Conservation (phyloP, 2,888 invertebrate genomes). For the Caenorhabditis sp. region DNA sequence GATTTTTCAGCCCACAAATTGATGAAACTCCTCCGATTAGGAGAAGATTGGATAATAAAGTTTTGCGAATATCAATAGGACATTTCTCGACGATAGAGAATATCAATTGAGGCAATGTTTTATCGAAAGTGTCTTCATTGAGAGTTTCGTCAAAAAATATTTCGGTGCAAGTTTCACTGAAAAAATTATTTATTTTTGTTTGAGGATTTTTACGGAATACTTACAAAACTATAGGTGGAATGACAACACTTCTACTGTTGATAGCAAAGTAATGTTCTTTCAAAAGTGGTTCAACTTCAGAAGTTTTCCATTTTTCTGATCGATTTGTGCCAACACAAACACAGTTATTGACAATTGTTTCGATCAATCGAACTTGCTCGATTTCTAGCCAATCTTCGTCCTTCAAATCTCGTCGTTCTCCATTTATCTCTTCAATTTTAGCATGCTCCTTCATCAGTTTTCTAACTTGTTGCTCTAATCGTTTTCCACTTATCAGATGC, state of each 20-base stretch:
- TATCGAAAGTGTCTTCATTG: constrained; percentile 26
- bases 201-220: not conserved
- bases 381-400: constrained; percentile 40
- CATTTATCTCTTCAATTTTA: constrained; percentile 26
- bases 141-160: constrained; percentile 29
- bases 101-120: constrained; percentile 13
- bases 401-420: constrained; percentile 27
- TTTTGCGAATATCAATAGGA: constrained; percentile 82
- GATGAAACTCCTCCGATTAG: constrained; percentile 86
- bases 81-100: constrained; percentile 75
- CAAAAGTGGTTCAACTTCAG: constrained; percentile 20
- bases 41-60: constrained; percentile 84
- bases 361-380: constrained; percentile 10
- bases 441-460: constrained; percentile 44
- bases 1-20: constrained; percentile 83
- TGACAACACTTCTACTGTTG: constrained; percentile 13
- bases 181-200: constrained; percentile 3
- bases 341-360: constrained; percentile 19
- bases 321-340: constrained; percentile 19
- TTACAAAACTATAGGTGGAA: constrained; percentile 33
- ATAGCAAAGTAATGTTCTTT: constrained; percentile 11
- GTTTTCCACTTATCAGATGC: constrained; percentile 74
- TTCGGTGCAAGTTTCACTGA: constrained; percentile 28
- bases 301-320: constrained; percentile 25
- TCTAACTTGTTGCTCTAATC: constrained; percentile 28